phyloP scores from a whole-genome alignment of 2,113 vertebrate species.

The Pao palembangensis region DNA sequence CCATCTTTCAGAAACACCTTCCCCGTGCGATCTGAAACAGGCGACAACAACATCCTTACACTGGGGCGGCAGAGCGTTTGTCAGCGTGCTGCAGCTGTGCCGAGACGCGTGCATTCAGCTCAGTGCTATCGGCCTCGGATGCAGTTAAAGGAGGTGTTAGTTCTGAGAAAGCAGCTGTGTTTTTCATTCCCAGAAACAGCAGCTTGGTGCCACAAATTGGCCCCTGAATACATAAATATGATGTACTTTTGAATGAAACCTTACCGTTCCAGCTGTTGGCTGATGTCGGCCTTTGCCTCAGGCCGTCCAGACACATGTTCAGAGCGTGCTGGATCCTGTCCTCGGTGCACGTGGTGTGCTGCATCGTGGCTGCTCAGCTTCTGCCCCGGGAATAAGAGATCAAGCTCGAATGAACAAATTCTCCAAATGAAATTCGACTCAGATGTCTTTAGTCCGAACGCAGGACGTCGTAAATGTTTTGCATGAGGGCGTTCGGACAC shows the following conservation, averaged over 20 bases:
- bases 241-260: conserved; percentile 14
- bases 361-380: conserved; percentile 86
- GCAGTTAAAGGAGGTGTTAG: too few relatives aligned
- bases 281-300: conserved; percentile 74
- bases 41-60: not conserved
- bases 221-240: too few relatives aligned
- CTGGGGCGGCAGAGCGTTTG: not conserved
- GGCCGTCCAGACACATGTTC: conserved; percentile 88
- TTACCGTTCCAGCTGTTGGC: conserved; percentile 87
- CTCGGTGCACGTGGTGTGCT: conserved; percentile 96
- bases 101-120: not conserved
- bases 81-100: not conserved
- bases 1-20: conserved; percentile 24
- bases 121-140: too few relatives aligned
- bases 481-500: conserved; percentile 21
- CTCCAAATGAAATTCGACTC: too few relatives aligned
- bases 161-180: too few relatives aligned
- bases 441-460: too few relatives aligned
- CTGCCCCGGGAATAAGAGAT: conserved; percentile 50
- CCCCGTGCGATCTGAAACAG: conserved; percentile 34
- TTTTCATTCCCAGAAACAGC: too few relatives aligned
- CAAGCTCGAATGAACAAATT: not conserved
- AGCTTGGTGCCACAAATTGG: too few relatives aligned
- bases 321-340: conserved; percentile 95
- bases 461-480: not conserved